These are phyloP conservation scores for Syngnathoides biaculeatus DNA, from an alignment of 2,113 vertebrate genomes.

Conservation along the genomic window DNA sequence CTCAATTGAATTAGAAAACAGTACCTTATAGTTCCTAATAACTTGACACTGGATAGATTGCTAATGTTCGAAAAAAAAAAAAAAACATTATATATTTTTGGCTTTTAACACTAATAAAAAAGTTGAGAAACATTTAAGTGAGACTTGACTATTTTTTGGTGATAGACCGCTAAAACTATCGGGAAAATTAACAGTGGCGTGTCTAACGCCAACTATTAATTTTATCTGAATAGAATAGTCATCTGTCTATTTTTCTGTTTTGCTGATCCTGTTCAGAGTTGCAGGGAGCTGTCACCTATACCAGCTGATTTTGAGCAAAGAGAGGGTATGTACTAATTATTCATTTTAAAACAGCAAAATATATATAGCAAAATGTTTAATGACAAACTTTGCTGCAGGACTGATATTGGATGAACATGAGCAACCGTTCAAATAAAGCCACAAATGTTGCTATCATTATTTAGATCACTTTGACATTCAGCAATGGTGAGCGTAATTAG, in stretches of 20 bases:
- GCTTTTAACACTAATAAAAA: background rate
- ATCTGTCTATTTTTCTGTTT: background rate
- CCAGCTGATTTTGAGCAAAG: background rate
- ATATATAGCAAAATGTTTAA: background rate
- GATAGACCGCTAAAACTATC: background rate
- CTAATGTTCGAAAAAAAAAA: background rate
- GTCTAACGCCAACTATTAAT: background rate
- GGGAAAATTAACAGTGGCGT: background rate
- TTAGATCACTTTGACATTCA: background rate
- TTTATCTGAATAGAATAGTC: background rate
- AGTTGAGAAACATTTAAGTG: background rate
- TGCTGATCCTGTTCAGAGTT: background rate
- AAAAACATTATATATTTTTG: background rate
- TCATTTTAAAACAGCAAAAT: background rate
- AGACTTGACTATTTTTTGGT: background rate
- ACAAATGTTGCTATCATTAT: background rate
- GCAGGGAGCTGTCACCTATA: background rate
- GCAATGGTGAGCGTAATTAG: background rate
- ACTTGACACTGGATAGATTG: background rate
- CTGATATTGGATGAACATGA: background rate
- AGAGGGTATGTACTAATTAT: background rate
- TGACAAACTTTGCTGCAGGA: background rate
- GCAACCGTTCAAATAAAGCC: background rate
- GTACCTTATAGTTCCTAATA: background rate
- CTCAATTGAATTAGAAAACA: background rate